phyloP scores from a whole-genome alignment of 2,888 invertebrate species.

The Limnephilus rhombicus region DNA sequence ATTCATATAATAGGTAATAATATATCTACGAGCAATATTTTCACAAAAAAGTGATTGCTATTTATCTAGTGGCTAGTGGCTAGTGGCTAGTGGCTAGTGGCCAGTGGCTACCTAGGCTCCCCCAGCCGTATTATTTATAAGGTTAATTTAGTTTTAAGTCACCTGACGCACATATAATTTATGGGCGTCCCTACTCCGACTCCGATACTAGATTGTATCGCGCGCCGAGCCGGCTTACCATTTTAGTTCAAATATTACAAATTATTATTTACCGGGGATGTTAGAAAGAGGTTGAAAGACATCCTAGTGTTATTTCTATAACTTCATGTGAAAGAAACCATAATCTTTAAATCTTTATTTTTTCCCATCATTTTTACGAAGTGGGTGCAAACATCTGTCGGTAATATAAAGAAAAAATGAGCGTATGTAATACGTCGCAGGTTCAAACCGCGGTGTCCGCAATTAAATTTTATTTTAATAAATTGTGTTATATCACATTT shows the following conservation, averaged over 20 bases:
- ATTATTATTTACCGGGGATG: constrained; percentile 25
- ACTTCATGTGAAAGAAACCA: no score
- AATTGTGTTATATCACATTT: no score
- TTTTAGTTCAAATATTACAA: constrained; percentile 46
- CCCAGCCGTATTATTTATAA: constrained; percentile 64
- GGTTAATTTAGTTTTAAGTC: constrained; percentile 67
- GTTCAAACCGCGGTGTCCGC: no score
- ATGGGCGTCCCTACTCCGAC: constrained; percentile 64
- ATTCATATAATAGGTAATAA: no score
- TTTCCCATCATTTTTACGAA: no score
- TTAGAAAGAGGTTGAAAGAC: background rate
- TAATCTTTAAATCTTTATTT: no score
- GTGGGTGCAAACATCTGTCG: no score
- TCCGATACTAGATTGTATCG: constrained; percentile 65
- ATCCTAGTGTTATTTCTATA: background rate
- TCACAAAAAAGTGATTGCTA: no score
- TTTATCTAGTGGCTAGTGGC: background rate
- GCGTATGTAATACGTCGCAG: no score
- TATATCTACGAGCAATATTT: no score
- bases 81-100: background rate
- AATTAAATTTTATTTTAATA: no score
- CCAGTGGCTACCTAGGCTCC: constrained; percentile 46
- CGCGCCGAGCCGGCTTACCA: constrained; percentile 44
- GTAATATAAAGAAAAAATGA: no score
- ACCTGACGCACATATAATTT: constrained; percentile 66